These are phyloP conservation scores for Scaptomyza hsui DNA, from an alignment of 1,140 invertebrate species.

Conservation along the genomic window DNA sequence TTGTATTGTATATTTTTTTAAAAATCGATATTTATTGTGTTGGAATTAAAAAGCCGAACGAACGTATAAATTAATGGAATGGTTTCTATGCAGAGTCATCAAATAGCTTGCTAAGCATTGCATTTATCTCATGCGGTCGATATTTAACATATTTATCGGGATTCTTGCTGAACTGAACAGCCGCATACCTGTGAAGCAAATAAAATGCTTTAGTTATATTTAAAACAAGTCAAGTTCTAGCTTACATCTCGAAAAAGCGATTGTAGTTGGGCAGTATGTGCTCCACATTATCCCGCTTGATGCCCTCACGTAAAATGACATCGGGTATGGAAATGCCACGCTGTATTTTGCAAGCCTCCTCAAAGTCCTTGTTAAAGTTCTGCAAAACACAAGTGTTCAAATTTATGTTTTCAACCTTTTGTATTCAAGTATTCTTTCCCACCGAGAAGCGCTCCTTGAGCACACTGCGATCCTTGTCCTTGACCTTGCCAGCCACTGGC, in stretches of 20 bases:
- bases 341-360: constrained; percentile 93
- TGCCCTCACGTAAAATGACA: constrained; percentile 90
- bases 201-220: too few species aligned
- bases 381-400: constrained; percentile 48
- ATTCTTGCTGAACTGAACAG: constrained; percentile 95
- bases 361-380: constrained; percentile 98
- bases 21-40: constrained; percentile 77
- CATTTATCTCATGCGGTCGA: constrained; percentile 91
- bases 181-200: constrained; percentile 86
- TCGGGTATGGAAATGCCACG: constrained; percentile 97
- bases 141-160: constrained; percentile 97
- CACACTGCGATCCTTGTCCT: constrained; percentile 94
- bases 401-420: constrained; percentile 20
- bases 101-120: constrained; percentile 93
- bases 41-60: constrained; percentile 73
- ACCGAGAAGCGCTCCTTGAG: constrained; percentile 98
- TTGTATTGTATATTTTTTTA: constrained; percentile 71
- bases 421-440: constrained; percentile 64
- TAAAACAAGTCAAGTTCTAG: not conserved
- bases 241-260: constrained; percentile 90
- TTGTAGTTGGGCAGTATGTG: constrained; percentile 93
- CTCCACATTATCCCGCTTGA: constrained; percentile 94
- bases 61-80: constrained; percentile 55
- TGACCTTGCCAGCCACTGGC: constrained; percentile 88
- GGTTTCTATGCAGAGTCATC: constrained; percentile 86